Conservation (phyloP, 2,797 vertebrate genomes). For the Coendou prehensilis region DNA sequence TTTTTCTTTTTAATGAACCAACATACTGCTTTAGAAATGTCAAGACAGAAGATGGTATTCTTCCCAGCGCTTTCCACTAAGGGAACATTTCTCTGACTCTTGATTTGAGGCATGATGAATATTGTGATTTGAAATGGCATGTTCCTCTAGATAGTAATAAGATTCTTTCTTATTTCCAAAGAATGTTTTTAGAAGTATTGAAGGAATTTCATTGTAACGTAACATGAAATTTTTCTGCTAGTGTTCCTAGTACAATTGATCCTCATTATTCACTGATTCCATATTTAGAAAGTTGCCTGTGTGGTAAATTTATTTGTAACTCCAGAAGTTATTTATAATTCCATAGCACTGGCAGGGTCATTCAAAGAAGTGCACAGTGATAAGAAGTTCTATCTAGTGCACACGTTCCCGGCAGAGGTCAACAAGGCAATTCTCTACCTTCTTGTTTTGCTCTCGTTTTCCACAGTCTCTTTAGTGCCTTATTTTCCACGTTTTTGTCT, state of each 20-base stretch:
- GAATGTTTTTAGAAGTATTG: background rate
- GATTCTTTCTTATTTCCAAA: background rate
- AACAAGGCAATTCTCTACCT: background rate
- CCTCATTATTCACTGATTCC: background rate
- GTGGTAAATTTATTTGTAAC: conserved; percentile 20
- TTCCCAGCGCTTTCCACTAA: background rate
- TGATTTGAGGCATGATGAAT: background rate
- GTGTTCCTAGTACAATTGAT: background rate
- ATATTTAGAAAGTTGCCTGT: background rate
- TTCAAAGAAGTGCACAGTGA: background rate
- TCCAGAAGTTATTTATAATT: background rate
- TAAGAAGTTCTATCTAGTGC: background rate
- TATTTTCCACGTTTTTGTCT: background rate
- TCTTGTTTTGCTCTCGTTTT: background rate
- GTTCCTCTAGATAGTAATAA: background rate
- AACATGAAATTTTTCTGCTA: background rate
- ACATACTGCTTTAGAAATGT: background rate
- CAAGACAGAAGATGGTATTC: background rate
- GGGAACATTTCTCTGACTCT: background rate
- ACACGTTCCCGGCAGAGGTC: background rate
- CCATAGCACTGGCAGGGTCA: background rate
- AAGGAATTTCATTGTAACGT: conserved; percentile 6
- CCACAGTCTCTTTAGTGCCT: background rate
- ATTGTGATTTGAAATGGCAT: background rate
- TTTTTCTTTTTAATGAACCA: background rate